Evolutionary conservation across 2,113 vertebrate species (phyloP).

Genomic region (Hemiscyllium ocellatum): DNA sequence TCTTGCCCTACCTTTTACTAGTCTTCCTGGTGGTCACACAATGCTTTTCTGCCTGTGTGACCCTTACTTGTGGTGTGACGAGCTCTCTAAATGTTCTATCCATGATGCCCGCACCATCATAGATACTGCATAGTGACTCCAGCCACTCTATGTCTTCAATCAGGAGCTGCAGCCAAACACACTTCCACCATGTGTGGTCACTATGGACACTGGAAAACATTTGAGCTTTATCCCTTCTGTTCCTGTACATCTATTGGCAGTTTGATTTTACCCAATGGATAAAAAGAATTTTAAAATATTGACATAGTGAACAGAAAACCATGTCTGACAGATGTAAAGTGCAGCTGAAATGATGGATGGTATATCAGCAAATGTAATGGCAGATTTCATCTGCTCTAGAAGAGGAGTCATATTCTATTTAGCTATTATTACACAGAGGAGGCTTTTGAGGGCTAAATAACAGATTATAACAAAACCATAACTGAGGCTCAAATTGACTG

Average conservation of each 20-base stretch:
- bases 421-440: background rate
- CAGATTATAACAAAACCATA: background rate
- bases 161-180: too few relatives aligned
- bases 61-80: too few relatives aligned
- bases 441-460: background rate
- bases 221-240: background rate
- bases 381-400: background rate
- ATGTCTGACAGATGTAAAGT: background rate
- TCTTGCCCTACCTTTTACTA: too few relatives aligned
- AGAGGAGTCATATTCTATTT: slow-evolving; percentile 3
- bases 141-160: too few relatives aligned
- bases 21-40: too few relatives aligned
- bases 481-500: background rate
- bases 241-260: background rate
- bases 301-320: background rate
- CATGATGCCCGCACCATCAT: too few relatives aligned
- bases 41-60: too few relatives aligned
- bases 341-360: too few relatives aligned
- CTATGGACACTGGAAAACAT: background rate
- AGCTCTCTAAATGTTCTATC: too few relatives aligned
- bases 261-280: background rate
- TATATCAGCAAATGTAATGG: background rate
- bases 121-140: too few relatives aligned
- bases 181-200: too few relatives aligned
- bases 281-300: background rate